Conservation (phyloP, 2,888 invertebrate genomes). For the Clanis bilineata region DNA sequence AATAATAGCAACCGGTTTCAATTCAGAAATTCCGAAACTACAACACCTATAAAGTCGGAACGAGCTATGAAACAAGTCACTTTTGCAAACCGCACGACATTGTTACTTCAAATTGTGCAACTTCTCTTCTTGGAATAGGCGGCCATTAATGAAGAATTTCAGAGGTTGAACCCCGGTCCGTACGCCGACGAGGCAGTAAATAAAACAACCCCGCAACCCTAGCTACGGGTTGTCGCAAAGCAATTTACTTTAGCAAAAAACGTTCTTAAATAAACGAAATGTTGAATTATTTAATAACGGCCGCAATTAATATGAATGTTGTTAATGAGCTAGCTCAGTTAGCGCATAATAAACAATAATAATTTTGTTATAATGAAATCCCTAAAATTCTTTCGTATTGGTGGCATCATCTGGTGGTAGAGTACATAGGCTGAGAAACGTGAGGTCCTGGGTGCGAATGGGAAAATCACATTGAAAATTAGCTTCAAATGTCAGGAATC, state of each 20-base stretch:
- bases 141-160: conserved; percentile 20
- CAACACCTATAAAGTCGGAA: conserved; percentile 2
- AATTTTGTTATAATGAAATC: not conserved
- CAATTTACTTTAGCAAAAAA: conserved; percentile 16
- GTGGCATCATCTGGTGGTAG: no score
- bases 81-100: conserved; percentile 17
- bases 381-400: no score
- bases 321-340: not conserved
- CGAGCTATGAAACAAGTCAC: conserved; percentile 14
- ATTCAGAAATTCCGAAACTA: not conserved
- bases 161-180: conserved; percentile 14
- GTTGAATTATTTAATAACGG: not conserved
- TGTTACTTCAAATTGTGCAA: conserved; percentile 16
- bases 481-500: no score
- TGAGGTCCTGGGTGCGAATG: no score
- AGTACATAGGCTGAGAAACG: no score
- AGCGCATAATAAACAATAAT: not conserved
- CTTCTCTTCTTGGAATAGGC: conserved; percentile 16
- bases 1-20: not conserved
- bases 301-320: not conserved
- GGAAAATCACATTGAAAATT: no score
- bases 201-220: conserved; percentile 15
- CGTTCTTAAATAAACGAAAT: conserved; percentile 8
- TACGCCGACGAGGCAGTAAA: conserved; percentile 19
- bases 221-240: conserved; percentile 14